Base-by-base conservation (phyloP, 2,113 vertebrate genomes). In the Sphyrna mokarran region DNA sequence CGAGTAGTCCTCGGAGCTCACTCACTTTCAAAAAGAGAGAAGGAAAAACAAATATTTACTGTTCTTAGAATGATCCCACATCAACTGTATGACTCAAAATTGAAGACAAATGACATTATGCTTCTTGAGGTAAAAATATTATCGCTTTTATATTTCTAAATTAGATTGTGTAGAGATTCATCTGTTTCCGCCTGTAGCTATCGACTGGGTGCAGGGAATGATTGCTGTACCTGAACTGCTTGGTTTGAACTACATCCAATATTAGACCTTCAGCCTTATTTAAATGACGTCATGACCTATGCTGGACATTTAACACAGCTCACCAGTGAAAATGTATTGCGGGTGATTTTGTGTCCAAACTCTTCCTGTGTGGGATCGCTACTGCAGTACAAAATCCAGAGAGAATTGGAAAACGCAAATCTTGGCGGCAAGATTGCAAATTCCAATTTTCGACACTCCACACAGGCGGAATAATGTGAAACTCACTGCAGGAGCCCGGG, bases 1-100 rank as follows among this genome's bases (percentile, higher is more conserved):
- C 95, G 1, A 23, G 76, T 83, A 40, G 95, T 95, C 33, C 95
- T 95, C 22, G 95, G 95, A 37, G 95, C 43, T 80, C 48, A 80
- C 58, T 58, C n/a, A 40, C 72, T 95, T 78, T 78, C 54, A 63
- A 20, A n/a, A 61, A 3, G 29, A 61, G 48, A 11, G 23, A 22
- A 33, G 43, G 29, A 7, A 63, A 3, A 83, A 33, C 95, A 95
- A 66, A 63, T 9, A 66, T 63, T 80, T 20, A 22, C 14, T n/a
- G 20, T 95, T 20, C 26, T 23, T 4, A 22, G 63, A 10, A 95
- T 95, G 69, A 48, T 95, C n/a, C 23, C 11, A 29, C 63, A 70
- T 54, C 1, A 3, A 13, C 40, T 13, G 40, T 70, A 37, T 29
- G 69, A 76, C 93, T 37, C 54, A 22, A 43, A 70, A 95, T 13